These are phyloP conservation scores for Cotesia vestalis DNA, from an alignment of 1,140 invertebrate species.

Conservation along the genomic window DNA sequence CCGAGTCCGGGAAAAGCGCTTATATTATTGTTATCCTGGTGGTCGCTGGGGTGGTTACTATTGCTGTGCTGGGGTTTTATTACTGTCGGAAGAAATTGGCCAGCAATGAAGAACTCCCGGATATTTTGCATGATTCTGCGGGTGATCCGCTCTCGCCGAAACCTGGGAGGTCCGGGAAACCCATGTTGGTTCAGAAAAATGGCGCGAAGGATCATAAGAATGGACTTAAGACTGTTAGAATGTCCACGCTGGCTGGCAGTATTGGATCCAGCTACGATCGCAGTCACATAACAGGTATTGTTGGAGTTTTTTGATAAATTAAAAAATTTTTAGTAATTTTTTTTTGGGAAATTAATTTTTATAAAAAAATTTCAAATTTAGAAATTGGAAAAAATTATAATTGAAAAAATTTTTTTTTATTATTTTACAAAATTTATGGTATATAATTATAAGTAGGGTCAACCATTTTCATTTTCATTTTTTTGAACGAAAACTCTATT, in stretches of 20 bases:
- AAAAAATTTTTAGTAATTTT: too few species aligned
- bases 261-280: constrained; percentile 77
- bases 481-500: too few species aligned
- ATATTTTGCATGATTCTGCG: constrained; percentile 68
- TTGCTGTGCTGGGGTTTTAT: constrained; percentile 62
- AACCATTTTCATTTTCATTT: too few species aligned
- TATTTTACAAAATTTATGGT: too few species aligned
- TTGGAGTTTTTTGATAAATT: not conserved
- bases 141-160: constrained; percentile 71
- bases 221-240: constrained; percentile 69
- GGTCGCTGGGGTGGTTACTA: constrained; percentile 63
- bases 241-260: constrained; percentile 73
- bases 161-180: constrained; percentile 55
- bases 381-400: too few species aligned
- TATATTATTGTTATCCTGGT: constrained; percentile 61
- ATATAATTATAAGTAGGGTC: too few species aligned
- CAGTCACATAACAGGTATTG: constrained; percentile 77
- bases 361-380: too few species aligned
- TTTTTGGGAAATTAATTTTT: too few species aligned
- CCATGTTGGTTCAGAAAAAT: constrained; percentile 59
- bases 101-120: constrained; percentile 64
- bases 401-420: too few species aligned
- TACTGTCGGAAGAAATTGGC: constrained; percentile 61
- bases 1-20: constrained; percentile 64
- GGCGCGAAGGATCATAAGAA: constrained; percentile 64